Evolutionary conservation across 2,113 vertebrate species (phyloP), one percentile per base, ranked within the genome.

Genomic region (Plecturocebus donacophilus): DNA sequence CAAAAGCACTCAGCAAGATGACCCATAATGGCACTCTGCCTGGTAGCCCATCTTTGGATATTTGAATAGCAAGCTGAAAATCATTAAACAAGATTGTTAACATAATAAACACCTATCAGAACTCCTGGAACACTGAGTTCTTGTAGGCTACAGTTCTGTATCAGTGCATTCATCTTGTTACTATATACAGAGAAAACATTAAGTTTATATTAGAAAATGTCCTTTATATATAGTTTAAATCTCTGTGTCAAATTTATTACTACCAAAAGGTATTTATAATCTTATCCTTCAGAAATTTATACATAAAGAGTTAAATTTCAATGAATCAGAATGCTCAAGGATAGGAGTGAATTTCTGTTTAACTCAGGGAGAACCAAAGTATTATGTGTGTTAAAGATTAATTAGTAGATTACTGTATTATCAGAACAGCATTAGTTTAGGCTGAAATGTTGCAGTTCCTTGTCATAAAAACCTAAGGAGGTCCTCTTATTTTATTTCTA

Each of bases 11-110:
- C 90, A 99, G 66, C 64, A 99, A 99, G 92, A 99, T 99, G 77
- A 99, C 99, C 99, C 99, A 99, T 4, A 99, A 93, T 0, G 99
- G 99, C 45, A 99, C 99, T 91, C 98, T 99, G 90, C 99, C 99
- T 0, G 98, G 98, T 1, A 98, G 90, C 30, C 98, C 98, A 47
- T 99, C 99, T 97, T 99, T 99, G 9, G 99, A 99, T 90, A 99
- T 98, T 95, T 99, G 99, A 98, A 99, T 99, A 90, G 98, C 99
- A 19, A 99, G 99, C 99, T 99, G 97, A 8, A 98, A 98, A 96
- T 66, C 1, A 68, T 97, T 56, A 98, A 95, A 23, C 12, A 25
- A 90, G 71, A 52, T 1, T 90, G 19, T 94, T 95, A 96, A 85
- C 35, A 45, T 17, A 38, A 84, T 32, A 87, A 45, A 73, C 66